Percentiles rank a stretch among this genome's conserved stretches.
These are phyloP conservation scores for Balanococcus diminutus DNA, from an alignment of 2,888 invertebrate genomes.

Conservation along the genomic window DNA sequence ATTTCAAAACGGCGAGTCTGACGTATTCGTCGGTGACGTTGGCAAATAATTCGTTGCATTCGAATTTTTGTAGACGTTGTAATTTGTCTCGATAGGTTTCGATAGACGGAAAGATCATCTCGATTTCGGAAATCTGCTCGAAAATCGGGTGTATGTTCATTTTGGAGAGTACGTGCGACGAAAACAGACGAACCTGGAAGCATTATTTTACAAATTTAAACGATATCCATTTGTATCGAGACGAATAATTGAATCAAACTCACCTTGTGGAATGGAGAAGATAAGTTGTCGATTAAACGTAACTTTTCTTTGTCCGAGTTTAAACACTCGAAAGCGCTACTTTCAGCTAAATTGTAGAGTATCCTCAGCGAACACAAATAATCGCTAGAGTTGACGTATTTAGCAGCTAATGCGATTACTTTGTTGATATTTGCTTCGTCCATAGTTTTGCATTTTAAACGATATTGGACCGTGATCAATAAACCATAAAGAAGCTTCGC, in stretches of 20 bases:
- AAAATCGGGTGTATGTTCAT: constrained; percentile 71
- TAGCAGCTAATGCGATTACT: neutral
- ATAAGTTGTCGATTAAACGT: constrained; percentile 53
- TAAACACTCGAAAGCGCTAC: neutral
- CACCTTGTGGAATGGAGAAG: constrained; percentile 56
- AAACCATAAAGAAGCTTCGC: constrained; percentile 43
- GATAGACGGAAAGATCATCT: constrained; percentile 73
- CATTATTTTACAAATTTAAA: constrained; percentile 33
- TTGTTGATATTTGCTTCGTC: neutral
- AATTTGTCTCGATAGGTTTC: constrained; percentile 82
- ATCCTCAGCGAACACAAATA: constrained; percentile 36
- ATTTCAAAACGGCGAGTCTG: constrained; percentile 71
- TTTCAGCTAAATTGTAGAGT: neutral
- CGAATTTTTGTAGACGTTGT: constrained; percentile 73
- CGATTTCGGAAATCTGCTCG: constrained; percentile 72
- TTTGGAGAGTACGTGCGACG: constrained; percentile 75
- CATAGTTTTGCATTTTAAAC: neutral
- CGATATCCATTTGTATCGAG: no score
- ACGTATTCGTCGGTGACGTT: constrained; percentile 49
- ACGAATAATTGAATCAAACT: no score
- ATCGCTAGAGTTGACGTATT: constrained; percentile 28
- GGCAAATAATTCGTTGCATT: constrained; percentile 61
- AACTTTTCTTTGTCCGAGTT: neutral
- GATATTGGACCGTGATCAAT: neutral
- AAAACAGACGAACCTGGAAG: constrained; percentile 71